phyloP scores from a whole-genome alignment of 1,140 invertebrate genomes.

The Dryas iulia region DNA sequence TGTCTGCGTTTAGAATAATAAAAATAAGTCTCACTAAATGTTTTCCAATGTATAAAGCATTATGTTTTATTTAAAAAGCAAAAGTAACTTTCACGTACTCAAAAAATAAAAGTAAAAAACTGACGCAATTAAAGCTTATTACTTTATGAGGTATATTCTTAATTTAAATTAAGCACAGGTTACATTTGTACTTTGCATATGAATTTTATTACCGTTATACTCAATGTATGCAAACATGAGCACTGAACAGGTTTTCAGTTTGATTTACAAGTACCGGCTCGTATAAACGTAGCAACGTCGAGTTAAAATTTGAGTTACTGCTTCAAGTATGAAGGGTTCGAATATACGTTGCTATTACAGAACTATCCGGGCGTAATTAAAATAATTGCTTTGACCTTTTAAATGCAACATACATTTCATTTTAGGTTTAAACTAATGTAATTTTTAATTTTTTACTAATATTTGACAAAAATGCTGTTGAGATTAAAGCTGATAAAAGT shows the following conservation, averaged over 20 bases:
- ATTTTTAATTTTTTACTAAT: neutral
- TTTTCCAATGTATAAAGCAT: neutral
- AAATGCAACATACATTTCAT: neutral
- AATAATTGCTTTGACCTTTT: conserved; percentile 24
- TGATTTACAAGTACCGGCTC: conserved; percentile 48
- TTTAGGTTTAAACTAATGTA: neutral
- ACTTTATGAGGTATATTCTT: conserved; percentile 7
- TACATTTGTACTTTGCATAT: conserved; percentile 38
- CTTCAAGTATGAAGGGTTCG: conserved; percentile 34
- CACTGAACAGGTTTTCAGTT: conserved; percentile 46
- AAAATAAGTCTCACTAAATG: neutral
- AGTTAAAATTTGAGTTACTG: conserved; percentile 43
- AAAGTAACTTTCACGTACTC: neutral
- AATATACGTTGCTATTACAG: conserved; percentile 19
- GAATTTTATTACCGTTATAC: conserved; percentile 44
- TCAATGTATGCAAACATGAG: conserved; percentile 43
- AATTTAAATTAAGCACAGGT: conserved; percentile 27
- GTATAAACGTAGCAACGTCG: conserved; percentile 40
- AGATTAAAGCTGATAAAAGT: neutral
- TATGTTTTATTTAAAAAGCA: neutral
- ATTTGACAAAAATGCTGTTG: neutral
- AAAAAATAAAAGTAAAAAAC: neutral
- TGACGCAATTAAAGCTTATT: neutral
- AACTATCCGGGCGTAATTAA: conserved; percentile 15
- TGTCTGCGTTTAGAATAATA: neutral